Evolutionary conservation across 1,140 invertebrate species (phyloP), one percentile per base, ranked within the genome.

Genomic region (Drosophila novamexicana): DNA sequence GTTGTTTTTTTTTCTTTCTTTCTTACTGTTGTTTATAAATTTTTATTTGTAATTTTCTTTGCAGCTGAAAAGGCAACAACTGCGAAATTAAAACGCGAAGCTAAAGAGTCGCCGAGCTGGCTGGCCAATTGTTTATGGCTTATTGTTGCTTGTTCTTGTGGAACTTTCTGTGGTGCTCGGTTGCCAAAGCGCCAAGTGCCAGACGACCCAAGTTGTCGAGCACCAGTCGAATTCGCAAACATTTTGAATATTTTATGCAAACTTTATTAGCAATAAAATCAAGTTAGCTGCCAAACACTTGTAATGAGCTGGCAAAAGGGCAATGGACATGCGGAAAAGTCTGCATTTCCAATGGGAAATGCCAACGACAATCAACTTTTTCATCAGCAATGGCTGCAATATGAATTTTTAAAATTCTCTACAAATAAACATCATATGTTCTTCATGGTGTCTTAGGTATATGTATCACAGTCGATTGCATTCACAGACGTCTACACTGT

Each of bases 121-220:
- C 63, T 79, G 52, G 61, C 75, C 59, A 86, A 86, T 86, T 79
- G 75, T 81, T 85, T 85, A 81, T 79, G 59, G 53, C 66, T 78
- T 78, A 81, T 81, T 85, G 81, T 81, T 84, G 58, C 16, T 47
- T 65, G 50, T 49, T 45, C 36, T 32, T 59, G 49, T 39, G 36
- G 42, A 56, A 61, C 49, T 37, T 68, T 47, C 12, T 29, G 16
- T 32, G 45, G 22, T 10, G 18, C 8, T 49, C 9, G 18, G 34
- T 45, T 37, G 34, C 42, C 57, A 44, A 45, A 9, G 10, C n/a
- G 32, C 6, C 22, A 63, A 58, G 36, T 12, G 32, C 44, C 58
- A 61, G 44, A 47, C 14, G 45, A 39, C 44, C 32, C 7, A n/a
- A 53, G 50, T 10, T 22, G 32, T 14, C 44, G 14, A 47, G 44